Base-by-base conservation (phyloP, 2,113 vertebrate species). In the Spea multiplicata region DNA sequence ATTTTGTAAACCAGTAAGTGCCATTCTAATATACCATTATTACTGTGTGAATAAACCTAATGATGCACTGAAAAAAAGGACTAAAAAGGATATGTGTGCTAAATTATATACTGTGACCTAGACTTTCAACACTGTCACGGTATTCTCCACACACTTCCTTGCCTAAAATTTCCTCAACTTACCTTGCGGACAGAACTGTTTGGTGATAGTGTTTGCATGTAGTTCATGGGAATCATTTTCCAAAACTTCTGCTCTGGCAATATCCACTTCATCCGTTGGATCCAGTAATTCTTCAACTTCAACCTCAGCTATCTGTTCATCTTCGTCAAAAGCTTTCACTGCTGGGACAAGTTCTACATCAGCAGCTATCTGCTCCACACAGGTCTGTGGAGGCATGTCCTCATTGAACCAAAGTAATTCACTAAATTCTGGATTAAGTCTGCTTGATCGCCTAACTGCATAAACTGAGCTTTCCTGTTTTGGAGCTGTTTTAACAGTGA, bases 361-460 rank as follows among this genome's bases (percentile, higher is more conserved):
- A 17, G 49, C 0, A 0, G 59, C 76, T 12, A 4, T 72, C 71
- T 55, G 82, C 72, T 55, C 10, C 0, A 0, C 59, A 55, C n/a
- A 72, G 0, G 49, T 84, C 82, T 0, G 69, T 0, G 66, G 8
- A 4, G 65, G 67, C 0, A 83, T 44, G 53, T 91, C 82, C 0
- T 92, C 88, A 0, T 86, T 81, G 82, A 90, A 90, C 0, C 87
- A 82, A 4, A 91, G 81, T 91, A 90, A 91, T 62, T 90, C 84
- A 6, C 90, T 86, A 0, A 93, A 87, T 82, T 92, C 86, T 0
- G 95, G 86, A 90, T 94, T 96, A 85, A 99, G 91, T 71, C 97
- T 95, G 12, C 94, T 90, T 8, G 97, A 99, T 3, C 97, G 95
- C 17, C 97, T 91, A 4, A 99, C 95, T 0, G 94, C 87, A 82